phyloP scores from a whole-genome alignment of 2,113 vertebrate species.

The Elanoides forficatus region DNA sequence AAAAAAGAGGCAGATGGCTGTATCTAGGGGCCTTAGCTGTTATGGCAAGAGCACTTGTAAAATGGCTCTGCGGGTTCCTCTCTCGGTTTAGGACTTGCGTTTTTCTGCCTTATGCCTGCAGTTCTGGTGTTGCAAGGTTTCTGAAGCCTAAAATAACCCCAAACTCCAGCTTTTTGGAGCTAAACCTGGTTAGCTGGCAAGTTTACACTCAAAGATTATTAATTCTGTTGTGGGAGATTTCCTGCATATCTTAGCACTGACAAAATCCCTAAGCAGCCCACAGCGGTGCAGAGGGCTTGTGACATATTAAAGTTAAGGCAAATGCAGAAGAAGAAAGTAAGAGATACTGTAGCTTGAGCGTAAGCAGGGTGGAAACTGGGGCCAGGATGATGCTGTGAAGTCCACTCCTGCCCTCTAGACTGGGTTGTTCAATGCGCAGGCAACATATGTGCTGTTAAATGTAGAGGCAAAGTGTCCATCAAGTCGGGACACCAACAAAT shows the following conservation, averaged over 20 bases:
- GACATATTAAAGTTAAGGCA: not conserved
- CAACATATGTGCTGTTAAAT: not conserved
- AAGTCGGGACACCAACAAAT: not conserved
- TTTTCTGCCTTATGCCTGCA: not conserved
- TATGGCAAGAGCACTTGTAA: not conserved
- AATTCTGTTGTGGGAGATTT: not conserved
- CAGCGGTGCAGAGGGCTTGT: not conserved
- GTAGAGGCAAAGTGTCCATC: not conserved
- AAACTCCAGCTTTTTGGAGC: not conserved
- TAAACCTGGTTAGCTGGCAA: not conserved
- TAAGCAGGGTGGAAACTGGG: not conserved
- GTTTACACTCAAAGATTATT: not conserved
- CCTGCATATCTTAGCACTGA: not conserved
- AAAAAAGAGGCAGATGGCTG: not conserved
- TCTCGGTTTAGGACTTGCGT: not conserved
- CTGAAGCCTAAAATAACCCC: not conserved
- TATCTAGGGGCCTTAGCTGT: not conserved
- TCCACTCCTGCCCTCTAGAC: not conserved
- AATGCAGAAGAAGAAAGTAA: not conserved
- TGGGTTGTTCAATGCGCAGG: not conserved
- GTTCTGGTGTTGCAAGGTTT: not conserved
- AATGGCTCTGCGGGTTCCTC: not conserved
- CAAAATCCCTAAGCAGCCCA: not conserved
- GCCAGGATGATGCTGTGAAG: not conserved
- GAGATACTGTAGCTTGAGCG: not conserved